phyloP scores from a whole-genome alignment of 2,797 vertebrate species.

The Nasua narica region DNA sequence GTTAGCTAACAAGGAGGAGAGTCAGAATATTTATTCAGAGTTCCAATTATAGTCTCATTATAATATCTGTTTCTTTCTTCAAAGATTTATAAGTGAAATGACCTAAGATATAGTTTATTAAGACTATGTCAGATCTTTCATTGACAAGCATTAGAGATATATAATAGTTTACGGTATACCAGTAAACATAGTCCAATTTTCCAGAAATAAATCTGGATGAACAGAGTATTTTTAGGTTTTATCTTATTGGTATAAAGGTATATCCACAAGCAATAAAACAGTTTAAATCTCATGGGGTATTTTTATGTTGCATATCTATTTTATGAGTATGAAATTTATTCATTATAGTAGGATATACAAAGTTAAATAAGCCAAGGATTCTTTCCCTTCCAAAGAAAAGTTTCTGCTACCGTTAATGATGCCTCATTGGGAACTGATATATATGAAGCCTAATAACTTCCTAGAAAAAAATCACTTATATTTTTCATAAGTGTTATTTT shows the following conservation, averaged over 20 bases:
- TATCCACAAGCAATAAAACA: background rate
- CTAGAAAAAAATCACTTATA: conserved; percentile 29
- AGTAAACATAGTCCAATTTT: background rate
- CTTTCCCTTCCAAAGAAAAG: background rate
- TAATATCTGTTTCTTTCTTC: background rate
- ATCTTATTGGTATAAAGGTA: background rate
- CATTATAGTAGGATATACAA: background rate
- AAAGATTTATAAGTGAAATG: background rate
- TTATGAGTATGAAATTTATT: background rate
- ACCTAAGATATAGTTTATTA: background rate
- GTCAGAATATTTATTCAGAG: background rate
- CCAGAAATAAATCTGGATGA: background rate
- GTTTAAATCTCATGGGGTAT: background rate
- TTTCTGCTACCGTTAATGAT: background rate
- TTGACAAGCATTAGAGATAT: background rate
- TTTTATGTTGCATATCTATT: background rate
- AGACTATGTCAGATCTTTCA: background rate
- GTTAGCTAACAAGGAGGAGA: background rate
- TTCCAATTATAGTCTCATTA: background rate
- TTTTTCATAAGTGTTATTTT: conserved; percentile 67
- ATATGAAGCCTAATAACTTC: conserved; percentile 29
- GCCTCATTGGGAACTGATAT: background rate
- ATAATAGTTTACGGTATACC: background rate
- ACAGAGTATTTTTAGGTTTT: background rate
- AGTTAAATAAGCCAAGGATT: background rate